Conservation (phyloP, 2,113 vertebrate genomes). For the Oncorhynchus nerka region DNA sequence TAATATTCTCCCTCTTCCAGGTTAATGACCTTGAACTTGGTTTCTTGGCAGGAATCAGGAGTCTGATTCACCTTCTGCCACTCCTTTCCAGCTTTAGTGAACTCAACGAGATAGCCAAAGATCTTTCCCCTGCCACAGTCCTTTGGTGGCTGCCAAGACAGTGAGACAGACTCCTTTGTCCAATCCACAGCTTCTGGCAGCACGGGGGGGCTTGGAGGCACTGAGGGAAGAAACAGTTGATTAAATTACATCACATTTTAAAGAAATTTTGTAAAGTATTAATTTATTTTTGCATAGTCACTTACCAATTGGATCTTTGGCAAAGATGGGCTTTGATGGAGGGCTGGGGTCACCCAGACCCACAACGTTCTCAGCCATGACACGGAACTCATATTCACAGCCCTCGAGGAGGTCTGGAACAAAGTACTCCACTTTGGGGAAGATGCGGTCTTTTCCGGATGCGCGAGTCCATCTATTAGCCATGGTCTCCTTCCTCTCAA, state of each 20-base stretch:
- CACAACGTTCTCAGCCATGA: slow-evolving; percentile 93
- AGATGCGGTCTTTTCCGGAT: slow-evolving; percentile 83
- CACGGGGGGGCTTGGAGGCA: slow-evolving; percentile 88
- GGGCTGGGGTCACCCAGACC: slow-evolving; percentile 93
- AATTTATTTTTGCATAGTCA: slow-evolving; percentile 1
- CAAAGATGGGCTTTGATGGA: slow-evolving; percentile 92
- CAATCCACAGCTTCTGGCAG: slow-evolving; percentile 86
- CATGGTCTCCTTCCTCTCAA: slow-evolving; percentile 98
- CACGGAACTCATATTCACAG: slow-evolving; percentile 97
- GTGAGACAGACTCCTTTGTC: slow-evolving; percentile 89
- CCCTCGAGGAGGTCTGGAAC: slow-evolving; percentile 92
- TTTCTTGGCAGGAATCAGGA: slow-evolving; percentile 92
- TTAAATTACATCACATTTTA: neutral
- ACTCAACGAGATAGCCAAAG: slow-evolving; percentile 93
- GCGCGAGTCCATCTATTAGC: slow-evolving; percentile 82
- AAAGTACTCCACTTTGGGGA: slow-evolving; percentile 83
- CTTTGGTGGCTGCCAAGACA: slow-evolving; percentile 89
- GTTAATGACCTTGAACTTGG: slow-evolving; percentile 85
- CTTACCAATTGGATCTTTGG: slow-evolving; percentile 94
- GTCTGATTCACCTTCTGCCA: slow-evolving; percentile 93
- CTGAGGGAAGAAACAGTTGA: slow-evolving; percentile 59
- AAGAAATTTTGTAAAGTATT: neutral
- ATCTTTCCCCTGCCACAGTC: slow-evolving; percentile 93
- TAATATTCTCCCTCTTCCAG: slow-evolving; percentile 87
- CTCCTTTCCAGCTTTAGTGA: slow-evolving; percentile 91